Conservation (phyloP, 1,140 invertebrate genomes). For the Aphaenogaster rudis region DNA sequence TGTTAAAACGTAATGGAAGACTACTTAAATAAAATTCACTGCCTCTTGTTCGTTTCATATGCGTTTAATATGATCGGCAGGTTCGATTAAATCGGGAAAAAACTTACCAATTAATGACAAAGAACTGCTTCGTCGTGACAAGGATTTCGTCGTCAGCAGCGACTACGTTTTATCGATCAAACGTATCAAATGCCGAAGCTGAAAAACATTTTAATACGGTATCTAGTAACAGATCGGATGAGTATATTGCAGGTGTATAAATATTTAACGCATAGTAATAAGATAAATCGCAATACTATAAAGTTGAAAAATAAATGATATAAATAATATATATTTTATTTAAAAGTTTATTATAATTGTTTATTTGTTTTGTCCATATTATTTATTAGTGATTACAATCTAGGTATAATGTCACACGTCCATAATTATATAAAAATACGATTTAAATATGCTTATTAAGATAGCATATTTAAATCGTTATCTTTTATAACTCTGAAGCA, state of each 20-base stretch:
- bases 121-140: constrained; percentile 35
- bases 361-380: neutral
- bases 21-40: neutral
- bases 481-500: neutral
- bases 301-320: neutral
- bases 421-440: neutral
- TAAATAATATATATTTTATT: constrained; percentile 19
- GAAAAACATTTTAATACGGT: constrained; percentile 40
- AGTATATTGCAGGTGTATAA: neutral
- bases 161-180: constrained; percentile 77
- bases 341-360: neutral
- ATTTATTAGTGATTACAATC: neutral
- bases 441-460: neutral
- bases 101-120: constrained; percentile 70
- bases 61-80: neutral
- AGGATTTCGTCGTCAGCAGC: constrained; percentile 69
- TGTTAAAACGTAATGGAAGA: neutral
- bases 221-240: constrained; percentile 30
- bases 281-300: neutral
- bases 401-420: neutral
- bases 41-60: neutral
- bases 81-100: constrained; percentile 58
- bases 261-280: neutral
- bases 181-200: constrained; percentile 57
- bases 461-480: neutral